Base-by-base conservation (phyloP, 2,797 vertebrate species). In the Xenopus petersii region DNA sequence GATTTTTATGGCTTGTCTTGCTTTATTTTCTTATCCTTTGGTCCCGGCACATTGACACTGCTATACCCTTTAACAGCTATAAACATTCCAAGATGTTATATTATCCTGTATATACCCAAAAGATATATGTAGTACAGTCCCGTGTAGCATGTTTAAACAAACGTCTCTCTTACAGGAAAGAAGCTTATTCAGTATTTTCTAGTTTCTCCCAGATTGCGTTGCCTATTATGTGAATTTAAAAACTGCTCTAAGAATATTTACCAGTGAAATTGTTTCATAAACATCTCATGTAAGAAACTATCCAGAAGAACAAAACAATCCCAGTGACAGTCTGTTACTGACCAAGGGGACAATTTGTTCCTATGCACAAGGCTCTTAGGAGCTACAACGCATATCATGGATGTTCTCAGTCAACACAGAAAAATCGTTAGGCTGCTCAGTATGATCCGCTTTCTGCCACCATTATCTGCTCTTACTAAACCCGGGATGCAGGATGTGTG, bases 321-420 rank as follows among this genome's bases (percentile, higher is more conserved):
- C 16, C 7, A 16, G 58, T 15, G 10, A 42, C 24, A 66, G 9
- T 42, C 12, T 46, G 47, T 10, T 5, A 42, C 63, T 17, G 51
- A 9, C 63, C 68, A 62, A 58, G 36, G 59, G 71, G 68, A 78
- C 75, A 73, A 33, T 69, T 58, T 73, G 71, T 78, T 78, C 75
- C 71, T 21, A 69, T 73, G 42, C 73, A 69, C 15, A 36, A 21
- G 65, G n/a, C 12, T 58, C 54, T 26, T 21, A 55, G 61, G 62
- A 51, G 64, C 42, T 54, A 16, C 4, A 47, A 68, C 16, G 63
- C 47, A 16, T 49, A n/a, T 61, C 17, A 47, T 55, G 30, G 15
- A 46, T 26, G 49, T 55, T 49, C 17, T 16, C 73, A 16, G 16
- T 5, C 3, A 58, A 63, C 17, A 46, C 51, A 75, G 10, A 59